phyloP scores from a whole-genome alignment of 2,888 invertebrate genomes.

The Crioceris asparagi region DNA sequence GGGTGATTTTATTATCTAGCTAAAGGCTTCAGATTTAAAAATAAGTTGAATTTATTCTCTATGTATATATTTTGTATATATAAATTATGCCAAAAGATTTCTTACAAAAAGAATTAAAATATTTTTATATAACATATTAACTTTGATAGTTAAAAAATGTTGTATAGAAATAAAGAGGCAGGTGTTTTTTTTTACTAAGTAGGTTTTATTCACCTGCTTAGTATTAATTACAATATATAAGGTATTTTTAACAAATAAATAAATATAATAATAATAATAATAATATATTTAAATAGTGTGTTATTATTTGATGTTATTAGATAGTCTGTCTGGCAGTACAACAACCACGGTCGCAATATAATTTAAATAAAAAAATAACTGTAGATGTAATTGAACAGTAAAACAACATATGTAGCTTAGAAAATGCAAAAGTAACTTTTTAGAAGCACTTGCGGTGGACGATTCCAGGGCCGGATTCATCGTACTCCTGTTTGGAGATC shows the following conservation, averaged over 20 bases:
- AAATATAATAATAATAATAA: constrained; percentile 28
- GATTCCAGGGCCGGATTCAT: constrained; percentile 92
- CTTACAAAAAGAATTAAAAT: constrained; percentile 23
- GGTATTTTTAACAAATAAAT: constrained; percentile 20
- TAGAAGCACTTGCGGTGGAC: constrained; percentile 98
- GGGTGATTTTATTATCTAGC: too few species aligned
- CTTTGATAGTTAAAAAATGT: constrained; percentile 19
- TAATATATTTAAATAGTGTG: constrained; percentile 15
- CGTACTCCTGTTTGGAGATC: constrained; percentile 97
- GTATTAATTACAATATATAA: constrained; percentile 22
- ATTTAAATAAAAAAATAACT: constrained; percentile 18
- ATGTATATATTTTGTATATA: constrained; percentile 13
- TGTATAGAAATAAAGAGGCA: constrained; percentile 25
- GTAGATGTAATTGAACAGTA: constrained; percentile 25
- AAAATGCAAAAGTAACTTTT: constrained; percentile 31
- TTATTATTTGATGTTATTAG: constrained; percentile 22
- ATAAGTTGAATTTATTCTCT: too few species aligned
- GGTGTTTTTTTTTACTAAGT: constrained; percentile 26
- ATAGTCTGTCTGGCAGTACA: constrained; percentile 33
- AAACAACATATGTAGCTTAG: constrained; percentile 20
- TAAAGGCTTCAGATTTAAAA: too few species aligned
- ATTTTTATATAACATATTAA: constrained; percentile 20
- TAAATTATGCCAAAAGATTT: constrained; percentile 22
- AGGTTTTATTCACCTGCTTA: constrained; percentile 30
- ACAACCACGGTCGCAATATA: constrained; percentile 30